Evolutionary conservation across 2,888 invertebrate species (phyloP), one percentile per base, ranked within the genome.

Genomic region (Mesorhabditis belari): DNA sequence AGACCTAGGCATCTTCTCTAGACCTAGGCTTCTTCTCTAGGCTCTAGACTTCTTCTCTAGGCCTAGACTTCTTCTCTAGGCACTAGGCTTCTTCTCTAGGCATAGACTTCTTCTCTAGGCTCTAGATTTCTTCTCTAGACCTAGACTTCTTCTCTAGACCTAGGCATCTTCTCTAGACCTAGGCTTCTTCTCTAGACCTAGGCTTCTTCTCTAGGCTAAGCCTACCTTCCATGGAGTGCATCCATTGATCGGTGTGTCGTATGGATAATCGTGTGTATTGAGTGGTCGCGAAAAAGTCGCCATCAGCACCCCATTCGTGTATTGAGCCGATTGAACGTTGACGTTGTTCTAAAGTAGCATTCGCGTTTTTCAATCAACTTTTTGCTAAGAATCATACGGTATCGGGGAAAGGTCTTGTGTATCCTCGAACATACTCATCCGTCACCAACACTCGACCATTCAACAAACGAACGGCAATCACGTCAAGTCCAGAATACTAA

Each of bases 401-500:
- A 63, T 77, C 77, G 1, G 73, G 69, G 17, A 58, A 64, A 0
- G 77, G 74, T 0, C 70, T 66, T 24, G 66, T 60, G 71, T 70
- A 78, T 58, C 77, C 77, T 29, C 70, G 66, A 3, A 78, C 77
- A 55, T 64, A 76, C 61, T 77, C 77, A 63, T 77, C 77, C n/a
- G 73, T 69, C 5, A 77, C 71, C 44, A 63, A 60, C 17, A 78
- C 64, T 28, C 68, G 66, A 35, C 75, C 76, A 58, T 78, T 77
- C 24, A 75, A 50, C 5, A 75, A 58, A 35, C 73, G 68, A 55
- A 77, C 64, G n/a, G 77, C 65, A 35, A 76, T 70, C 5, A 72
- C 73, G 55, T 77, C 77, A 9, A 77, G 67, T 6, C 77, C 77
- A 58, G 66, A 63, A 58, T 57, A 64, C 77, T 77, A 58, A 44